These are phyloP conservation scores for Papilio protenor DNA, from an alignment of 2,888 invertebrate species.

Conservation along the genomic window DNA sequence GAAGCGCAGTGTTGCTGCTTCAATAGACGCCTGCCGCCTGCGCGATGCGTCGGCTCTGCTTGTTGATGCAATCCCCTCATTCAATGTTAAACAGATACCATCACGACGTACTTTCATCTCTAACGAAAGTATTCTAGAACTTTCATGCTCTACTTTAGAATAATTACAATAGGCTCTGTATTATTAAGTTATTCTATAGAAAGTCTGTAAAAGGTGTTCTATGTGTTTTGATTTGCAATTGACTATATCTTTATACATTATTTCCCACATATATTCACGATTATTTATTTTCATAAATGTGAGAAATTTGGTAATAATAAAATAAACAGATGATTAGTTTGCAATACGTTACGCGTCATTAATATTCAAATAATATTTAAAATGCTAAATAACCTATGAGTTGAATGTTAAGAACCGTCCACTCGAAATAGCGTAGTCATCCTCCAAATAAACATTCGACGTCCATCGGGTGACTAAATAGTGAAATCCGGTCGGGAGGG, in stretches of 20 bases:
- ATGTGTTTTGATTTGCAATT: not conserved
- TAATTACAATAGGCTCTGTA: not conserved
- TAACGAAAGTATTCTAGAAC: slow-evolving; percentile 25
- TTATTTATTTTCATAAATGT: not conserved
- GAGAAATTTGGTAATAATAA: slow-evolving; percentile 5
- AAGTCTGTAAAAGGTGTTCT: not conserved
- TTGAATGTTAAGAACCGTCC: slow-evolving; percentile 20
- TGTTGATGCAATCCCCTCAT: slow-evolving; percentile 60
- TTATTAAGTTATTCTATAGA: not conserved
- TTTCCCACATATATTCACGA: not conserved
- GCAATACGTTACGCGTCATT: slow-evolving; percentile 1
- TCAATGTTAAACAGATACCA: slow-evolving; percentile 52
- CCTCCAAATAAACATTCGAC: slow-evolving; percentile 50
- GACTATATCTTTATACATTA: not conserved
- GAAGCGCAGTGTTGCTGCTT: slow-evolving; percentile 64
- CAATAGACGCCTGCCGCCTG: slow-evolving; percentile 49
- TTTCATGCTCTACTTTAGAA: slow-evolving; percentile 6
- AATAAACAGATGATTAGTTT: slow-evolving; percentile 16
- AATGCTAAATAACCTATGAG: slow-evolving; percentile 24
- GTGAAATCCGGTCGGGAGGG: slow-evolving; percentile 75
- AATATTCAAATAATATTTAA: slow-evolving; percentile 20
- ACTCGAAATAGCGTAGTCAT: slow-evolving; percentile 37
- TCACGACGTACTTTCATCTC: slow-evolving; percentile 13
- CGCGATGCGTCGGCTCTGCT: slow-evolving; percentile 39
- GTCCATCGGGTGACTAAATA: slow-evolving; percentile 67